Evolutionary conservation across 2,797 vertebrate species (phyloP), one percentile per base, ranked within the genome.

Genomic region (Scarus forsteni): DNA sequence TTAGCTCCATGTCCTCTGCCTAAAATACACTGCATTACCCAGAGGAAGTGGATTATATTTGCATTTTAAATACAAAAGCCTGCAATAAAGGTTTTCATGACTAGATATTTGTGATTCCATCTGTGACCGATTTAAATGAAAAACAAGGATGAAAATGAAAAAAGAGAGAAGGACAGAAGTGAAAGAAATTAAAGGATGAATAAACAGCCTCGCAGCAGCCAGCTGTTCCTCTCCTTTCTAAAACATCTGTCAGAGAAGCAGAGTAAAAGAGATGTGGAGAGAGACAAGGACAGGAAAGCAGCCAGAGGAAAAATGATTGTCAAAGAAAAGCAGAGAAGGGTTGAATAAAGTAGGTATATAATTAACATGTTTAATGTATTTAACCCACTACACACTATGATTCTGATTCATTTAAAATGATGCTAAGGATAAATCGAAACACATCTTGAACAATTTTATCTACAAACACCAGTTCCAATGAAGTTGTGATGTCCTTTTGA

Each of bases 141-240:
- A 65, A 69, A 74, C 36, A 65, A 50, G 10, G 43, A 64, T 27
- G 15, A 61, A n/a, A 70, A 71, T 51, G 1, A 27, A 63, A 72
- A 63, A 10, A 1, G 57, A 27, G 42, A 0, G 55, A 14, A 61
- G 63, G 57, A 71, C 34, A 65, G 61, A 60, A 8, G 45, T 75
- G 44, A 65, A 69, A 77, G 52, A 79, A 68, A 51, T 66, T 40
- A 80, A 69, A 66, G 80, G 39, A 68, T 70, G 79, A 79, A 79
- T 81, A 76, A 89, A 85, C 78, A 89, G 88, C 89, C 88, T 64
- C 49, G 60, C 73, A 80, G 88, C 81, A 73, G 72, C 84, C 89
- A 93, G 92, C 60, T 91, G 91, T 90, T 87, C 72, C 38, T 69
- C 46, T 46, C 54, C 57, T 69, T 53, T 76, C 53, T 72, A 61